Percentiles rank a stretch among this genome's conserved stretches.
Conservation (phyloP, 2,113 vertebrate species). For the Rhadina sibilatrix region DNA sequence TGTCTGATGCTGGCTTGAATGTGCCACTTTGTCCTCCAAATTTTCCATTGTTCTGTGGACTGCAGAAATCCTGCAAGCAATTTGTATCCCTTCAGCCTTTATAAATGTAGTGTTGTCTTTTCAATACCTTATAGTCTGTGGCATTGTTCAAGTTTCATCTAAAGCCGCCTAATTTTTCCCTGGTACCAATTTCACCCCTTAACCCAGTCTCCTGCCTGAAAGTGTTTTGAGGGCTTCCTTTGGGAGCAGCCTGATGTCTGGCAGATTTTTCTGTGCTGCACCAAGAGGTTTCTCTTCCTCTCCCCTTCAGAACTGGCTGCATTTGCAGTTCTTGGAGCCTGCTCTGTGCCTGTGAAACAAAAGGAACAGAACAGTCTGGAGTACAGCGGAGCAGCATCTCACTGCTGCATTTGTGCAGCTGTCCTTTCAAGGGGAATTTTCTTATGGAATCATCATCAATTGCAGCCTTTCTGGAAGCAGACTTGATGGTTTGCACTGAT, state of each 20-base stretch:
- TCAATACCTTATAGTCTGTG: background rate
- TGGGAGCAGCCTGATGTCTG: background rate
- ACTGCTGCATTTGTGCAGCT: background rate
- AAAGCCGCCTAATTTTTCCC: background rate
- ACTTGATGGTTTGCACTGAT: background rate
- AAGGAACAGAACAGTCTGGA: background rate
- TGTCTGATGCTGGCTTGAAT: background rate
- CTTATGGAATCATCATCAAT: background rate
- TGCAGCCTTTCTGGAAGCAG: background rate
- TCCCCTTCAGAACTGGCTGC: background rate
- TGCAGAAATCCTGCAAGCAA: background rate
- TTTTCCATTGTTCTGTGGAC: background rate
- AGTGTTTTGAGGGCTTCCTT: background rate
- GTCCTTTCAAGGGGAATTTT: constrained; percentile 22
- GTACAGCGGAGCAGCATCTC: background rate
- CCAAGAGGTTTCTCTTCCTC: background rate
- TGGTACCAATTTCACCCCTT: background rate
- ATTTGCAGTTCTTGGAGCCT: background rate
- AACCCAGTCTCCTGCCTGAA: background rate
- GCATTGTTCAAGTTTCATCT: background rate
- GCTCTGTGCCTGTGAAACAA: background rate
- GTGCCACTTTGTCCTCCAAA: background rate
- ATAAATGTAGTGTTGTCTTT: background rate
- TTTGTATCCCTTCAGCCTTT: background rate
- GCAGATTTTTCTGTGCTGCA: background rate